Percentiles rank a stretch among this genome's conserved stretches.
These are phyloP conservation scores for Orthosia gracilis DNA, from an alignment of 2,888 invertebrate species.

Conservation along the genomic window DNA sequence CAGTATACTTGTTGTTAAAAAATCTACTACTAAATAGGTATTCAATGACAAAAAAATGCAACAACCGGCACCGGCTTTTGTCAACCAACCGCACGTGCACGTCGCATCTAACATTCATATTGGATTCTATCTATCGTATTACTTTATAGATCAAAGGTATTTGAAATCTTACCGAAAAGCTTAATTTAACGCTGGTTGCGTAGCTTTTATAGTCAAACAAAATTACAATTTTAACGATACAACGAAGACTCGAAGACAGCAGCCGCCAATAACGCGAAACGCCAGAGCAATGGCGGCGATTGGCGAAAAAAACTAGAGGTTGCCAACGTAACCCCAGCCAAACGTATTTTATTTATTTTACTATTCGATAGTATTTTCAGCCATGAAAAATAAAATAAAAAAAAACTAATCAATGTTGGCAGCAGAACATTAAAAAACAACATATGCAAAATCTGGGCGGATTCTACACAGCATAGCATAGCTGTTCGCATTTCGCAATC, in stretches of 20 bases:
- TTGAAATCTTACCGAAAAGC: constrained; percentile 49
- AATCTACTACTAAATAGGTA: constrained; percentile 25
- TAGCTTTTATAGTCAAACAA: constrained; percentile 31
- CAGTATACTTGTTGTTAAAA: constrained; percentile 39
- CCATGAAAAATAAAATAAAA: background rate
- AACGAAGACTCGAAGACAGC: constrained; percentile 64
- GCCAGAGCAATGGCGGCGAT: constrained; percentile 59
- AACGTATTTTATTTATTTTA: too few relatives aligned
- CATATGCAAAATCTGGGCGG: too few relatives aligned
- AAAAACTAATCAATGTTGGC: constrained; percentile 1
- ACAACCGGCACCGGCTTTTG: constrained; percentile 69
- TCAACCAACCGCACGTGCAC: constrained; percentile 69
- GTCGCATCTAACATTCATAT: constrained; percentile 46
- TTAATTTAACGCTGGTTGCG: constrained; percentile 15
- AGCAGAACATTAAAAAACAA: background rate
- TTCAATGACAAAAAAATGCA: constrained; percentile 49
- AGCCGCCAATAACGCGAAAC: constrained; percentile 53
- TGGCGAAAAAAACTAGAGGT: constrained; percentile 34
- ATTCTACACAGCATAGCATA: too few relatives aligned
- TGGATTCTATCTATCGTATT: background rate
- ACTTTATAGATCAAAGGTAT: background rate
- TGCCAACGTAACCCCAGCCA: constrained; percentile 24
- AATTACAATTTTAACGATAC: constrained; percentile 30
- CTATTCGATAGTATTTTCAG: constrained; percentile 11
- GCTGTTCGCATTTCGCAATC: too few relatives aligned